Evolutionary conservation across 2,888 invertebrate genomes (phyloP).

Genomic region (Copidosoma aretas): DNA sequence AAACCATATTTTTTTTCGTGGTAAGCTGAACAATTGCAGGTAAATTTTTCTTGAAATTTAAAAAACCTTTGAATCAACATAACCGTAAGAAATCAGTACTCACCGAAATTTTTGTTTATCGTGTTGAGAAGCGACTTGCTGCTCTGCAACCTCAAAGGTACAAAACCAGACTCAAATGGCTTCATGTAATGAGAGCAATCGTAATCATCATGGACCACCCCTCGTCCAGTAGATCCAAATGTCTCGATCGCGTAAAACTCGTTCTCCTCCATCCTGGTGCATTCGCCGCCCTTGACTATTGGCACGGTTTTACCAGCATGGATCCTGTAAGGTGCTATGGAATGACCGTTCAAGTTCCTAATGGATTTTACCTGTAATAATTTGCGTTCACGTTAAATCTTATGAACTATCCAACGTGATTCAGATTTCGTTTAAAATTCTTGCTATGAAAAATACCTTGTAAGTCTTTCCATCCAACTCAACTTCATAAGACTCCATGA

Average conservation of each 20-base stretch:
- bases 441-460: conserved; percentile 68
- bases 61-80: too few species aligned
- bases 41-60: too few species aligned
- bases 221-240: conserved; percentile 96
- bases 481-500: conserved; percentile 99
- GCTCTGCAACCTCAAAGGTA: conserved; percentile 89
- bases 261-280: conserved; percentile 97
- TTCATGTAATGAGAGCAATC: conserved; percentile 99
- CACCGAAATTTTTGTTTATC: conserved; percentile 95
- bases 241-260: conserved; percentile 99
- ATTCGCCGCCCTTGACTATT: conserved; percentile 98
- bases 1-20: too few species aligned
- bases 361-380: conserved; percentile 83
- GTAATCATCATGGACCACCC: conserved; percentile 97
- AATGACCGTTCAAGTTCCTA: conserved; percentile 97
- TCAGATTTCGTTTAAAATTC: background rate
- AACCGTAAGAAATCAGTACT: too few species aligned
- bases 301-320: conserved; percentile 99
- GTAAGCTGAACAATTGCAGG: too few species aligned
- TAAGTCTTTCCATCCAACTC: conserved; percentile 96
- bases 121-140: conserved; percentile 90
- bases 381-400: background rate
- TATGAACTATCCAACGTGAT: background rate
- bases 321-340: conserved; percentile 97
- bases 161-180: conserved; percentile 91